Evolutionary conservation across 1,140 invertebrate genomes (phyloP), one percentile per base, ranked within the genome.

Genomic region (Bombus haemorrhoidalis): DNA sequence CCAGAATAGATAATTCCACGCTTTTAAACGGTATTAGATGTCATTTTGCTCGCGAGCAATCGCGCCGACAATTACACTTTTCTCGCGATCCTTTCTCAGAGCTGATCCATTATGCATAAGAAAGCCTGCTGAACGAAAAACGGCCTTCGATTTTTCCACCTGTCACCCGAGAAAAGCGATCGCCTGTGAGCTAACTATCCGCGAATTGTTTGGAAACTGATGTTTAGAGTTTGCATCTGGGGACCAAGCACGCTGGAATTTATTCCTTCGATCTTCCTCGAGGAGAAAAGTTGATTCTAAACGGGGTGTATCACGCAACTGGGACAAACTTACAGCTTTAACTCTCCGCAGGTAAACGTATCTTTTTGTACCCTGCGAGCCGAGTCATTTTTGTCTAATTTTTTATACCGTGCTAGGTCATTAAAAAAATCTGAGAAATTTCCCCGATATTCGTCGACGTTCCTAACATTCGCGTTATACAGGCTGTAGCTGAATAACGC

Each of bases 51-150:
- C 34, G 53, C 47, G 34, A n/a, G 34, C 3, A 76, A 76, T 76
- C 34, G 25, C 53, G 6, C 25, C 3, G 25, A 25, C 34, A 28
- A 76, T 59, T 76, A 53, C 25, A 15, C 47, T 37, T 76, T n/a
- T 59, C 53, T 39, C 74, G 25, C 53, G 28, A 39, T 62, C 74
- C 47, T 53, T 25, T 34, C 34, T 13, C 15, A 0, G 2, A 15
- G 25, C 34, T 59, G 53, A 62, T 76, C 74, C 74, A 76, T 76
- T 76, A 76, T 76, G 74, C 34, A 76, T 76, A 76, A 76, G 74
- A 76, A 76, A 59, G 74, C 34, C 39, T 18, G 34, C 0, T 34
- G 32, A 39, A 32, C 28, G 28, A 62, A 53, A 39, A 59, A 59
- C 74, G 28, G 34, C 53, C 74, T 59, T 37, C 25, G 53, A 6